Evolutionary conservation across 2,888 invertebrate genomes (phyloP), one percentile per base, ranked within the genome.

Genomic region (Erebia palarica): DNA sequence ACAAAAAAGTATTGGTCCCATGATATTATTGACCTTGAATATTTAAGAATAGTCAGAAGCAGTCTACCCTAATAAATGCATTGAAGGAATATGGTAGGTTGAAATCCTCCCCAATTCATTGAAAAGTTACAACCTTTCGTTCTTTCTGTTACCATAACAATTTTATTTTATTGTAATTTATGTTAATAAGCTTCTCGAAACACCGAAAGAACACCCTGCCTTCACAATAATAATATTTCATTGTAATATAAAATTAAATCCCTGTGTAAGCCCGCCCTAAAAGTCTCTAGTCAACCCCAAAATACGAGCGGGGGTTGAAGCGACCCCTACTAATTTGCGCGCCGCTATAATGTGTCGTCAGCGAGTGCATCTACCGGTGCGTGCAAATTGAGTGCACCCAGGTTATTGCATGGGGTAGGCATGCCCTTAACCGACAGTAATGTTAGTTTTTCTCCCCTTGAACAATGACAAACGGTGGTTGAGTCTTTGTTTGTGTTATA

Each of bases 331-430:
- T 69, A 71, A 71, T 73, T 73, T 73, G 71, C 71, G 73, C 71
- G 71, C 58, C 59, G 69, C 71, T 71, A 69, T 72, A 73, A 73
- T 73, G 71, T 73, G 73, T 73, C 73, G 71, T 73, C 73, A 73
- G 73, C 49, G 73, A 61, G 61, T 68, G 68, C 68, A 68, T 60
- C 67, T 53, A 68, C 51, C 68, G 53, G 68, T 59, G 67, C 67
- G 67, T 67, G 67, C 68, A 60, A 68, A 68, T 68, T 68, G 60
- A 68, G 60, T 68, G 68, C 68, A 68, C 60, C 53, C 16, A 44
- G 67, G 67, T 67, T 59, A 67, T 59, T 59, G 67, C 59, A 21
- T 59, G 27, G 58, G 53, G 58, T 63, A 63, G 21, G 21, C 27
- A 27, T 67, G 18, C 16, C 44, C 59, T 27, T 49, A 49, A 49